Evolutionary conservation across 2,888 invertebrate genomes (phyloP), one percentile per base, ranked within the genome.

Genomic region (Pachliopta kotzebuea): DNA sequence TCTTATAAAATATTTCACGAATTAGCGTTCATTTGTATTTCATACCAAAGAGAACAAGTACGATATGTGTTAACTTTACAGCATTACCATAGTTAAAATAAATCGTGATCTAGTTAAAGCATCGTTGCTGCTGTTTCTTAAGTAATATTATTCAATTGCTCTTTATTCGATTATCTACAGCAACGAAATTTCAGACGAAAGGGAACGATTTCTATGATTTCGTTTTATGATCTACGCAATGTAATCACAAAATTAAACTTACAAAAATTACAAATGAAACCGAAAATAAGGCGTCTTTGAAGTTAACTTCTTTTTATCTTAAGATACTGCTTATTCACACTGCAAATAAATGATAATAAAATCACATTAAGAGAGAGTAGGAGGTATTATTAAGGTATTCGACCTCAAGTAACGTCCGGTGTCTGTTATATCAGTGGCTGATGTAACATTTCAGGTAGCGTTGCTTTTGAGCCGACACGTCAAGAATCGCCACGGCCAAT

Each of bases 381-480:
- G 20, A 23, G n/a, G n/a, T n/a, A n/a, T n/a, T n/a, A n/a, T n/a
- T n/a, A n/a, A n/a, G 50, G 49, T 24, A 45, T 53, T 18, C 23
- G 29, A 18, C 37, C 59, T 4, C 45, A 55, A 59, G 17, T 8
- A 29, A 31, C 50, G 49, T 37, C 29, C 21, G 59, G 21, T 31
- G 23, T 65, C 60, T 24, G 20, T 55, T 26, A 24, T 52, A 52
- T 56, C 56, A 42, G 42, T 61, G 11, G 29, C 23, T 60, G 56
- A 60, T 64, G 21, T 64, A 60, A 63, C 58, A 50, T 78, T 76
- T 18, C 71, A 88, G 86, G 76, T 21, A 81, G 84, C 65, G 69
- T 69, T n/a, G 83, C 84, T 69, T 75, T 78, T 14, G 79, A 74
- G 11, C 81, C 79, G 6, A 64, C 79, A 24, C 76, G 79, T 20